These are phyloP conservation scores for Pyrgilauda ruficollis DNA, from an alignment of 2,113 vertebrate genomes.

Conservation along the genomic window DNA sequence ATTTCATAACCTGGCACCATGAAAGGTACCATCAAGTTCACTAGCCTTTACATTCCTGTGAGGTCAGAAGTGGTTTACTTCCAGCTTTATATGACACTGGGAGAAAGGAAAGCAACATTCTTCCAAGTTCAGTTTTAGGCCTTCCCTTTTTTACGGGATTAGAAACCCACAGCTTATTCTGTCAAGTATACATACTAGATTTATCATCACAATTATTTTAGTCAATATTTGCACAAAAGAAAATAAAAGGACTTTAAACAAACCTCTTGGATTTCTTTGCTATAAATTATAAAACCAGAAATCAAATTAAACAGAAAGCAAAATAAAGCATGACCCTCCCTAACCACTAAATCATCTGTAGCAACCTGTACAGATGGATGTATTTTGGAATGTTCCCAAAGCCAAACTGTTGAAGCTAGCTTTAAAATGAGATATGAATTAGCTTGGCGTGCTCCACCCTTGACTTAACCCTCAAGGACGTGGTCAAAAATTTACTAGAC, in stretches of 20 bases:
- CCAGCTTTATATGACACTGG: background rate
- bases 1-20: background rate
- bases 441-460: background rate
- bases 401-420: background rate
- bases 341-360: background rate
- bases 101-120: background rate
- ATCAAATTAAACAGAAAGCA: constrained; percentile 25
- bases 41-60: background rate
- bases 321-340: background rate
- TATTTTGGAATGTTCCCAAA: constrained; percentile 11
- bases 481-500: background rate
- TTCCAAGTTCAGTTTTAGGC: background rate
- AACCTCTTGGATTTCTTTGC: background rate
- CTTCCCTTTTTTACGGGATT: background rate
- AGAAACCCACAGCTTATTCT: background rate
- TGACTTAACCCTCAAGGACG: background rate
- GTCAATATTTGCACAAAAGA: constrained; percentile 4
- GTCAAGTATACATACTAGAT: background rate
- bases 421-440: constrained; percentile 7
- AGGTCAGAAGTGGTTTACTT: background rate
- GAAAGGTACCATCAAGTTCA: background rate
- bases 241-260: constrained; percentile 11
- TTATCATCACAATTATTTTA: constrained; percentile 13
- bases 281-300: constrained; percentile 37
- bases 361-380: constrained; percentile 15